Base-by-base conservation (phyloP, 2,888 invertebrate genomes). In the Drosophila lacicola region DNA sequence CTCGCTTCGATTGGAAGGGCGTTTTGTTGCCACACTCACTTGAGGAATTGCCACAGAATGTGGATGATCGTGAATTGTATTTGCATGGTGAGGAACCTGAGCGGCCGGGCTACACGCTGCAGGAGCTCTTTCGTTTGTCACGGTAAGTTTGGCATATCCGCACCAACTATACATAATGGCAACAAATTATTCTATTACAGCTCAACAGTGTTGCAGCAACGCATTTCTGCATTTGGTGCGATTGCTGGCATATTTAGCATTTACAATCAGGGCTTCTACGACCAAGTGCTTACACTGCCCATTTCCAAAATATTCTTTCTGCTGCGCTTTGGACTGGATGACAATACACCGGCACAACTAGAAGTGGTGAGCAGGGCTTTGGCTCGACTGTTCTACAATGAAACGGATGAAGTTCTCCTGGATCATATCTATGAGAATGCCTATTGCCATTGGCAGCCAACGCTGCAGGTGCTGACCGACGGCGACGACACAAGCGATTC, bases 31-130 rank as follows among this genome's bases (percentile, higher is more conserved):
- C 97, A 0, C 97, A 95, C 80, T 93, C 68, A 1, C 36, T 94
- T 93, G 54, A 86, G 95, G 68, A 78, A 0, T 1, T 49, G 14
- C 29, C 54, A 4, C 47, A 42, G n/a, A 51, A 41, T 17, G 14
- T 45, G 3, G 94, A 94, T 71, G 89, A 91, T 4, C 91, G 94
- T 29, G 95, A 95, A 42, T 93, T 99, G 14, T 98, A 97, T 92
- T 97, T 98, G 91, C 99, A 99, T 92, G 98, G 98, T 0, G 96
- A 97, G 76, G 98, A 99, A 91, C 96, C 98, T 8, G 96, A 96
- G 70, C 94, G 97, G 69, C 97, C 98, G 2, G 98, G 98, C 0
- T 99, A 98, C 91, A 95, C 97, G 0, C 91, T 99, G 11, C 96
- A 96, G 78, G 99, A 99, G 92, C 92, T 98, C 0, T 95, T 98